A percentile compares a stretch with the other conserved stretches of the same genome.
phyloP scores from a whole-genome alignment of 1,140 invertebrate genomes.

The Zaprionus tsacasi region DNA sequence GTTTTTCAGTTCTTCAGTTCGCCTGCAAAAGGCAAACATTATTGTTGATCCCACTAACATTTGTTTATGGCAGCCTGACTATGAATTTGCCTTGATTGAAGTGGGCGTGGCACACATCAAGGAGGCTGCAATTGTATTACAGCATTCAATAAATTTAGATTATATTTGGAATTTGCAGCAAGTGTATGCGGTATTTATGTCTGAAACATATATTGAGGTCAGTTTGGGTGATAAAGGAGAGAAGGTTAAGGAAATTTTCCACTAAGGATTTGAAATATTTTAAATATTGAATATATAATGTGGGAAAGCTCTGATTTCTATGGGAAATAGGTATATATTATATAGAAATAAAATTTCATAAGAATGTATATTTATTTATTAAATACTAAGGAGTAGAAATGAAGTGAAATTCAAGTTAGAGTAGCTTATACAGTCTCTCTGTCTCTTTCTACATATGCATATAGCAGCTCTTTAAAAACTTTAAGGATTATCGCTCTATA shows the following conservation, averaged over 20 bases:
- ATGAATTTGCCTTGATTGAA: neutral
- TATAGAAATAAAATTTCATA: too few species aligned
- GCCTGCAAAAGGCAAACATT: neutral
- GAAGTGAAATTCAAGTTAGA: too few species aligned
- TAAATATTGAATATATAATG: too few species aligned
- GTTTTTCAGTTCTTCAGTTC: neutral
- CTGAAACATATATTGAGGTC: neutral
- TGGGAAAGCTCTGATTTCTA: too few species aligned
- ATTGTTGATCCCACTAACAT: constrained; percentile 4
- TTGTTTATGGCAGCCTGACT: neutral
- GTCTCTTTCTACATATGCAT: too few species aligned
- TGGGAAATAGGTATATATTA: too few species aligned
- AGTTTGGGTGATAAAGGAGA: too few species aligned
- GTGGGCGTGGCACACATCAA: neutral
- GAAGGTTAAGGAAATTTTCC: neutral
- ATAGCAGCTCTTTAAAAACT: neutral
- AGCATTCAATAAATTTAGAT: constrained; percentile 1
- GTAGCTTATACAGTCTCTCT: too few species aligned
- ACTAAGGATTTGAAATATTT: too few species aligned
- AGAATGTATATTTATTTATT: too few species aligned
- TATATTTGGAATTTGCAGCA: neutral
- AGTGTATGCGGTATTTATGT: neutral
- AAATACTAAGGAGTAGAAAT: too few species aligned
- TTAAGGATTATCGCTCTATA: neutral
- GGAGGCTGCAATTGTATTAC: neutral